These are phyloP conservation scores for Monopis laevigella DNA, from an alignment of 2,888 invertebrate genomes.

Conservation along the genomic window DNA sequence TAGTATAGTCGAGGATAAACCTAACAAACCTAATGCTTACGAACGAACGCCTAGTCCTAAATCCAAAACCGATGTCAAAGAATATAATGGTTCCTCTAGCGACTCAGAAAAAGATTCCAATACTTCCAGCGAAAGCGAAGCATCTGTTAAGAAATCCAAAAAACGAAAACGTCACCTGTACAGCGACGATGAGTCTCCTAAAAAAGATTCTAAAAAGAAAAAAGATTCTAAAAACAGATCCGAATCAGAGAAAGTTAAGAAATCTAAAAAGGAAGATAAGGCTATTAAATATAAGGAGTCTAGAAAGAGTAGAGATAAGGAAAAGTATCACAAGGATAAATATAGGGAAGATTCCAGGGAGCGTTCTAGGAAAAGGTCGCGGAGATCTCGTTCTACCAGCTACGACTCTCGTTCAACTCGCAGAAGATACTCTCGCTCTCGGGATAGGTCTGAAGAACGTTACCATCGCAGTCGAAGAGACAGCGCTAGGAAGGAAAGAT, in stretches of 20 bases:
- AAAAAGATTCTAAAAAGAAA: not conserved
- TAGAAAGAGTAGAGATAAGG: slow-evolving; percentile 30
- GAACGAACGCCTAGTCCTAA: slow-evolving; percentile 43
- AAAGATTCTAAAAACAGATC: not conserved
- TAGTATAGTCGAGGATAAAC: slow-evolving; percentile 40
- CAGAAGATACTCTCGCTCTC: slow-evolving; percentile 25
- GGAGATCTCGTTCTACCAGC: slow-evolving; percentile 45
- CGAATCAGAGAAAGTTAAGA: slow-evolving; percentile 34
- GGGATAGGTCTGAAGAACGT: slow-evolving; percentile 23
- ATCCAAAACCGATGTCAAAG: slow-evolving; percentile 31
- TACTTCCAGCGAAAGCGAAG: slow-evolving; percentile 32
- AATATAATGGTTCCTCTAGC: slow-evolving; percentile 41
- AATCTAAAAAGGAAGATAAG: slow-evolving; percentile 36
- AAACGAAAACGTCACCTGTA: slow-evolving; percentile 47
- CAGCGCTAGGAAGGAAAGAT: slow-evolving; percentile 26
- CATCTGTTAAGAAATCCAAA: slow-evolving; percentile 32
- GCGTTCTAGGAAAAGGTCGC: slow-evolving; percentile 32
- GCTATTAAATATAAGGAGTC: slow-evolving; percentile 18
- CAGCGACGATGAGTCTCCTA: no score
- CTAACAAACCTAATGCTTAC: slow-evolving; percentile 34
- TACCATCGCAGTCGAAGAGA: slow-evolving; percentile 15
- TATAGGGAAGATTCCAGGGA: slow-evolving; percentile 52
- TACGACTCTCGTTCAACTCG: slow-evolving; percentile 40
- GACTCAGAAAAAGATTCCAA: slow-evolving; percentile 45
- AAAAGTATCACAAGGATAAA: slow-evolving; percentile 33